Evolutionary conservation across 2,888 invertebrate species (phyloP), one percentile per base, ranked within the genome.

Genomic region (Timandra comae): DNA sequence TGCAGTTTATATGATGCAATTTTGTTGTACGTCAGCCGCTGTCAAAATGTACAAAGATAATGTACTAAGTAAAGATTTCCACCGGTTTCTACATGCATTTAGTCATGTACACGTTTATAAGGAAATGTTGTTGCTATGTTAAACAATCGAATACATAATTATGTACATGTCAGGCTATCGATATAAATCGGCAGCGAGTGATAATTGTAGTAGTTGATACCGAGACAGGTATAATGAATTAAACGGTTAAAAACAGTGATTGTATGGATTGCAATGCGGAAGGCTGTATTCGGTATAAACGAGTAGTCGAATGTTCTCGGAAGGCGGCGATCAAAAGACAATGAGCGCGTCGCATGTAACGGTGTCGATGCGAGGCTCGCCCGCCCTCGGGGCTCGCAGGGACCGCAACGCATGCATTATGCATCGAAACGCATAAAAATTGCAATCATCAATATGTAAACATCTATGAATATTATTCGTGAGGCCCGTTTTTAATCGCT

Each of bases 251-350:
- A 73, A 78, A 72, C 65, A 55, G 65, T 61, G 62, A 16, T 16
- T 58, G 57, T 75, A 77, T 73, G 73, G 63, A 76, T 77, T 73
- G 71, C 66, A 74, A 70, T 63, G 62, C 74, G 78, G 78, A 76
- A 76, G 45, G 64, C 65, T 43, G 62, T 51, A 56, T 71, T 71
- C 71, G 67, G 62, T 65, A 80, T 69, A 79, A 75, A 75, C 78
- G 65, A 72, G 77, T 67, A 67, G 66, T 62, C 72, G 69, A 71
- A 71, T 66, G 62, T 80, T 80, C 79, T 68, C 46, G 55, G 80
- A 80, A 80, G 60, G 61, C 66, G 61, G 73, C 73, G 74, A 78
- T 78, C 76, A 69, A 67, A 77, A 80, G 64, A 79, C 80, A 79
- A 78, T 80, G 72, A 69, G 69, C 48, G 46, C 38, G 48, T 49